Conservation (phyloP, 2,888 invertebrate species). For the Tipula confusa region DNA sequence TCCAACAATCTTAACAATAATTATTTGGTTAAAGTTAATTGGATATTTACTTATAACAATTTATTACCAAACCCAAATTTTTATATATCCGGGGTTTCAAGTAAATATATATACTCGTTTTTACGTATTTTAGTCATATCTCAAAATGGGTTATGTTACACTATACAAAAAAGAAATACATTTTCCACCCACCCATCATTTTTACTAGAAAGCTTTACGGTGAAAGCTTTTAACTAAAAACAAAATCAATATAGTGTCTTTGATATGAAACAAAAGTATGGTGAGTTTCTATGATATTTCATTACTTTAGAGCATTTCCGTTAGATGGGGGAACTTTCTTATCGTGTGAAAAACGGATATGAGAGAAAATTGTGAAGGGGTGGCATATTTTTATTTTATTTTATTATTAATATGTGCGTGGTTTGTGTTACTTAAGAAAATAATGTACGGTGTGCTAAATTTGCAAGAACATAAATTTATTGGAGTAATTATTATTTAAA, state of each 20-base stretch:
- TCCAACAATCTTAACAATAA: not conserved
- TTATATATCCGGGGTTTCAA: not conserved
- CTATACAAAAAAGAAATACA: not conserved
- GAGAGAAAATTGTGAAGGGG: not conserved
- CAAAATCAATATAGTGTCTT: not conserved
- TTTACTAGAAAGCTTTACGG: not conserved
- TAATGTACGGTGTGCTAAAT: not conserved
- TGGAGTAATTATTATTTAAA: not conserved
- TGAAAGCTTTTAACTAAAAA: not conserved
- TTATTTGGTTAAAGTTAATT: conserved; percentile 8
- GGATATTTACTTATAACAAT: conserved; percentile 14
- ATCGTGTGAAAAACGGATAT: not conserved
- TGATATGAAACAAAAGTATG: not conserved
- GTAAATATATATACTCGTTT: not conserved
- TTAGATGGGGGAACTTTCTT: not conserved
- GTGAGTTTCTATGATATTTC: not conserved
- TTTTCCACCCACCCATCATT: not conserved
- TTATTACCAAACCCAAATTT: too few species aligned
- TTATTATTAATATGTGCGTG: not conserved
- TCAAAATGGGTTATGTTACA: not conserved
- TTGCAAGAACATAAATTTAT: not conserved
- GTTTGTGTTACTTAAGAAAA: not conserved
- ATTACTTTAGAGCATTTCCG: not conserved
- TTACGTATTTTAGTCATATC: not conserved
- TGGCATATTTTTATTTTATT: not conserved